Conservation (phyloP, 2,888 invertebrate genomes). For the Phrixothrix hirtus region DNA sequence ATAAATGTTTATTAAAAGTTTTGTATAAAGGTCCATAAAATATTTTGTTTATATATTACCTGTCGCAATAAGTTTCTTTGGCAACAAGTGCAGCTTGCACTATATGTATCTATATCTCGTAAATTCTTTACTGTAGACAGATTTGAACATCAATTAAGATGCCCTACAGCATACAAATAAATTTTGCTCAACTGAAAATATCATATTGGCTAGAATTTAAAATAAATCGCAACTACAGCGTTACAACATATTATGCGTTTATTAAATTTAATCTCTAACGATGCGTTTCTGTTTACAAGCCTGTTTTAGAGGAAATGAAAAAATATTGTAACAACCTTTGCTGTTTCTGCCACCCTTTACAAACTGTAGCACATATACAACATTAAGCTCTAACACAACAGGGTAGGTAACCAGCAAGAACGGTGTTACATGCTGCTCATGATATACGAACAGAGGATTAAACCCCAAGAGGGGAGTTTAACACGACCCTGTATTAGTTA, state of each 20-base stretch:
- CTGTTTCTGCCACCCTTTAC: conserved; percentile 41
- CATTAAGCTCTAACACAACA: conserved; percentile 43
- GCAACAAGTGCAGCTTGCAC: conserved; percentile 50
- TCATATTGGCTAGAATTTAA: no score
- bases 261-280: conserved; percentile 16
- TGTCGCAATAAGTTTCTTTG: conserved; percentile 46
- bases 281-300: conserved; percentile 15
- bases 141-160: conserved; percentile 46
- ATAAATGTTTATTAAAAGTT: conserved; percentile 31
- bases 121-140: conserved; percentile 47
- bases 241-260: no score
- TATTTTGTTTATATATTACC: conserved; percentile 19
- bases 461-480: conserved; percentile 48
- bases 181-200: conserved; percentile 8
- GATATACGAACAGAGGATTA: conserved; percentile 48
- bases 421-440: conserved; percentile 41
- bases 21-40: conserved; percentile 18
- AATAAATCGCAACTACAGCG: conserved; percentile 7
- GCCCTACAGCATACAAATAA: conserved; percentile 33
- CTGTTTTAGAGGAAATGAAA: conserved; percentile 36
- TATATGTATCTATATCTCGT: conserved; percentile 48
- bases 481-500: conserved; percentile 49
- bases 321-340: conserved; percentile 39
- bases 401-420: conserved; percentile 43
- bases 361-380: conserved; percentile 43